Conservation (phyloP, 2,797 vertebrate genomes). For the Falco rusticolus region DNA sequence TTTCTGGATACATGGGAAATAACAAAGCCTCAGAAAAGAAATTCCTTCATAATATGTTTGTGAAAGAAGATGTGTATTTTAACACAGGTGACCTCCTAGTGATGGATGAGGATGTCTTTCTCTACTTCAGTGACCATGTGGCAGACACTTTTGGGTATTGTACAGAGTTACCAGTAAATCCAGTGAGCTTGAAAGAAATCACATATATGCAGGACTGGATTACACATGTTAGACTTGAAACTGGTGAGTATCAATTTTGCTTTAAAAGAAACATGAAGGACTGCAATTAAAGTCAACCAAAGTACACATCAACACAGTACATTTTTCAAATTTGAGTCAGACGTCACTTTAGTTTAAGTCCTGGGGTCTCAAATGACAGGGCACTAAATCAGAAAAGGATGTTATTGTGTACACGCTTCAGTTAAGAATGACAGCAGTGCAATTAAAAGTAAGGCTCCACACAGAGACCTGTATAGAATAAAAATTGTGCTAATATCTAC, state of each 20-base stretch:
- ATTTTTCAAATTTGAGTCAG: neutral
- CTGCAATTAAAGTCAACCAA: neutral
- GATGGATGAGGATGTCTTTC: neutral
- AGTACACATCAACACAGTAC: neutral
- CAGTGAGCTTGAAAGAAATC: neutral
- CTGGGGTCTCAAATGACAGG: neutral
- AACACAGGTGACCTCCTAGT: neutral
- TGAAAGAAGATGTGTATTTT: neutral
- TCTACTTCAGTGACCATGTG: neutral
- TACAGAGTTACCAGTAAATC: neutral
- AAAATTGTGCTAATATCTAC: neutral
- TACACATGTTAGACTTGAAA: neutral
- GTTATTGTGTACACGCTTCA: neutral
- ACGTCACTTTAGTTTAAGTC: neutral
- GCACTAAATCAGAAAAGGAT: neutral
- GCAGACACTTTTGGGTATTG: neutral
- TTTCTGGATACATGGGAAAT: constrained; percentile 3
- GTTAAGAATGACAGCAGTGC: neutral
- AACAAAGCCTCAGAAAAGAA: constrained; percentile 3
- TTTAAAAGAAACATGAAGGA: neutral
- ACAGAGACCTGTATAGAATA: neutral
- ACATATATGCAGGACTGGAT: neutral
- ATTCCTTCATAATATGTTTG: neutral
- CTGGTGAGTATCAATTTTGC: neutral
- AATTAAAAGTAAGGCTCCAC: neutral